Conservation (phyloP, 2,113 vertebrate genomes). For the Riparia riparia region DNA sequence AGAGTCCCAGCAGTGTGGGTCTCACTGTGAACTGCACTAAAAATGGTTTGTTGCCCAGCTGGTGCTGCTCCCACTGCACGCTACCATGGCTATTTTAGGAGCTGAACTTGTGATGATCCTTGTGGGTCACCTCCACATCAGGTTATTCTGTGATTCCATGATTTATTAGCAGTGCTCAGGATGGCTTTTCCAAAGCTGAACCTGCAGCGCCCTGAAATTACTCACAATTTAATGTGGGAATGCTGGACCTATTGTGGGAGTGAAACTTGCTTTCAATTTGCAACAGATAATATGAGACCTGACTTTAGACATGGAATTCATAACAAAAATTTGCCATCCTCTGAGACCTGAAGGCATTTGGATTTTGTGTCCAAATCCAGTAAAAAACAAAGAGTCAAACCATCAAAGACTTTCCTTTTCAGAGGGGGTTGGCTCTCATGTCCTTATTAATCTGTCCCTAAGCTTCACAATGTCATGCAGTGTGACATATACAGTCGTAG, state of each 20-base stretch:
- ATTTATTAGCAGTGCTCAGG: neutral
- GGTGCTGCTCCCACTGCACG: neutral
- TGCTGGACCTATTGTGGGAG: neutral
- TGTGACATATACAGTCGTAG: neutral
- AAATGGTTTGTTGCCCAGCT: neutral
- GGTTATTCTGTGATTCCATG: neutral
- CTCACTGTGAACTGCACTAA: neutral
- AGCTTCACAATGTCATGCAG: neutral
- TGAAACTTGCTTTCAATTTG: neutral
- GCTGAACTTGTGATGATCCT: neutral
- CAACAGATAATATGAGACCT: neutral
- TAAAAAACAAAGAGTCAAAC: neutral
- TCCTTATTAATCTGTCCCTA: neutral
- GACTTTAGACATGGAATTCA: neutral
- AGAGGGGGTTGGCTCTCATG: neutral
- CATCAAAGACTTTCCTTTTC: neutral
- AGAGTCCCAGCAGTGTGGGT: neutral
- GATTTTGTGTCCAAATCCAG: neutral
- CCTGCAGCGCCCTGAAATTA: neutral
- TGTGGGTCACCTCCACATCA: neutral
- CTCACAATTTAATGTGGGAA: neutral
- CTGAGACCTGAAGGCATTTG: neutral
- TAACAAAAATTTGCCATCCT: accelerated
- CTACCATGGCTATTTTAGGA: neutral
- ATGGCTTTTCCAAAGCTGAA: neutral